Base-by-base conservation (phyloP, 1,140 invertebrate species). In the Augochlora pura region DNA sequence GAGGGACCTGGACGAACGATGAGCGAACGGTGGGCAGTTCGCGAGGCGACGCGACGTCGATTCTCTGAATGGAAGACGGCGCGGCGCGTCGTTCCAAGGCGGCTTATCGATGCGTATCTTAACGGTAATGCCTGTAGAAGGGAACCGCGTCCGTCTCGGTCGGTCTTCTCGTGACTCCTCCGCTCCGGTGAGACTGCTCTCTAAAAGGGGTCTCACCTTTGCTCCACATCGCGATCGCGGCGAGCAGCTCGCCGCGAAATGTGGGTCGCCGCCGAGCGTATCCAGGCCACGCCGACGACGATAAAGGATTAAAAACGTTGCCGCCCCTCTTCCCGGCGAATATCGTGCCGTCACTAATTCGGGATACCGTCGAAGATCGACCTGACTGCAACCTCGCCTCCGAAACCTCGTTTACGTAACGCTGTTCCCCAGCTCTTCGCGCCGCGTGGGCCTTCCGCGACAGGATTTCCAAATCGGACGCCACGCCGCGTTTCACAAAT, bases 121-220 rank as follows among this genome's bases (percentile, higher is more conserved):
- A 85, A 85, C 82, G 83, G 83, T 85, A 80, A 84, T 60, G 39
- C 77, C 52, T 54, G 67, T 75, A 62, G 39, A 65, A 39, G 69
- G 49, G 49, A 65, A 66, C 54, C 63, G 27, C 42, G 52, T 75
- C 83, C 63, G 27, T 77, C 62, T 80, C 64, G 67, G 52, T 62
- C 66, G 49, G 65, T 52, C 65, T 68, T 73, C 78, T 84, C 82
- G 60, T 83, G 77, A 84, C 59, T 80, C 32, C 32, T 32, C 32
- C 32, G 32, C 32, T 32, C 67, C 67, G 57, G 25, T 60, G 72
- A 80, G 82, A 73, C 77, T 85, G 83, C 70, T 77, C 84, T 83
- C 81, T 85, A 81, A 85, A 85, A 81, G 82, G 72, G 87, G 86
- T 88, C 86, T 89, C 86, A 89, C 83, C 84, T 86, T 88, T 88